Evolutionary conservation across 2,888 invertebrate species (phyloP).

Genomic region (Lasioglossum vierecki): DNA sequence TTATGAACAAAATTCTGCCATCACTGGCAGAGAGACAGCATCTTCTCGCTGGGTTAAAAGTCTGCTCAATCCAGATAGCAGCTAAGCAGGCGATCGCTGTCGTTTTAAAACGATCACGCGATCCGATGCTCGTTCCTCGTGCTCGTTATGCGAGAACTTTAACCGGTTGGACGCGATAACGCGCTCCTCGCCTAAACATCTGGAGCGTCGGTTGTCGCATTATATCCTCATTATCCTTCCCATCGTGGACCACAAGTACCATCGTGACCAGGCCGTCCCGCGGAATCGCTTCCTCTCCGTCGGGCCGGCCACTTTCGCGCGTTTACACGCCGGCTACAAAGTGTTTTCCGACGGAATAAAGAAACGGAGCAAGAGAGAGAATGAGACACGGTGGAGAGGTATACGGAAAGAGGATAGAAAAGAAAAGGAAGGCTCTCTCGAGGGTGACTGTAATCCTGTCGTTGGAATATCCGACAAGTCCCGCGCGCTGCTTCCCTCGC

Average conservation of each 20-base stretch:
- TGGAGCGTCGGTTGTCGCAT: slow-evolving; percentile 48
- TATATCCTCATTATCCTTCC: slow-evolving; percentile 71
- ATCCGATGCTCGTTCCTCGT: slow-evolving; percentile 36
- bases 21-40: too few relatives aligned
- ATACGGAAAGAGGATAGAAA: slow-evolving; percentile 20
- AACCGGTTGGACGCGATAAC: slow-evolving; percentile 49
- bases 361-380: slow-evolving; percentile 31
- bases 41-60: background rate
- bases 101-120: slow-evolving; percentile 36
- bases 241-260: slow-evolving; percentile 52
- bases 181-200: slow-evolving; percentile 57
- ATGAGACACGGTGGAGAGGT: background rate
- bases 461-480: slow-evolving; percentile 66
- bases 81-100: slow-evolving; percentile 19
- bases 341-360: slow-evolving; percentile 70
- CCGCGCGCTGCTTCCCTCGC: slow-evolving; percentile 34
- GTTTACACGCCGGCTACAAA: slow-evolving; percentile 74
- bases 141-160: slow-evolving; percentile 52
- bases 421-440: slow-evolving; percentile 50
- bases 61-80: slow-evolving; percentile 13
- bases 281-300: slow-evolving; percentile 49
- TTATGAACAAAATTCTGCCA: background rate
- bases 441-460: slow-evolving; percentile 69
- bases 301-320: slow-evolving; percentile 51
- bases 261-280: background rate